These are phyloP conservation scores for Drosophila takahashii DNA, from an alignment of 1,140 invertebrate genomes.

Conservation along the genomic window DNA sequence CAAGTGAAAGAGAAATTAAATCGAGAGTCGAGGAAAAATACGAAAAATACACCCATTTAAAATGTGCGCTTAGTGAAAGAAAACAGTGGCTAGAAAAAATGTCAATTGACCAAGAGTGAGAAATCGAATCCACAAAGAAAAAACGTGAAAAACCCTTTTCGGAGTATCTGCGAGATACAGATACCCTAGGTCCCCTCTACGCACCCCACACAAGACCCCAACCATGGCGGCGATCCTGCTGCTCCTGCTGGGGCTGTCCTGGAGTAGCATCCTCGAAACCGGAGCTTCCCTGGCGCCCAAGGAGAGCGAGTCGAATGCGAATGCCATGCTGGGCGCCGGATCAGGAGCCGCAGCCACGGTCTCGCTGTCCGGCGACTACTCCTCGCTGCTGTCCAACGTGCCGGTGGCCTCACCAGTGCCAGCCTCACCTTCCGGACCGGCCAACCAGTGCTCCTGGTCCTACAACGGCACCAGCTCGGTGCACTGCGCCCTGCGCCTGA, in stretches of 20 bases:
- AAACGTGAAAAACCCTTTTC: constrained; percentile 17
- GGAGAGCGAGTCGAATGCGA: constrained; percentile 49
- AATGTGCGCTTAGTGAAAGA: constrained; percentile 52
- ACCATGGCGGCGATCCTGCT: constrained; percentile 28
- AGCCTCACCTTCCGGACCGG: constrained; percentile 38
- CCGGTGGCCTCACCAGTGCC: constrained; percentile 14
- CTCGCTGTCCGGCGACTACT: constrained; percentile 64
- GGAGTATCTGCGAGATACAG: constrained; percentile 9
- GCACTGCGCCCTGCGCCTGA: constrained; percentile 89
- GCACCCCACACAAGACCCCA: constrained; percentile 2
- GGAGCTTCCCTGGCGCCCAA: constrained; percentile 39
- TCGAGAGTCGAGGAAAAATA: constrained; percentile 1
- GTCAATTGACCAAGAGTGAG: constrained; percentile 59
- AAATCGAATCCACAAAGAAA: constrained; percentile 21
- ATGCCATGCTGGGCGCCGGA: constrained; percentile 63
- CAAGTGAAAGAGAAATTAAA: constrained; percentile 48
- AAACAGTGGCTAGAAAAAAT: constrained; percentile 45
- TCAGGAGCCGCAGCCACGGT: constrained; percentile 55
- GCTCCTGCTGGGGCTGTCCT: constrained; percentile 34
- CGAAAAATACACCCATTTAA: constrained; percentile 30
- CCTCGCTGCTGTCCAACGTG: constrained; percentile 40
- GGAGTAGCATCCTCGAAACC: neutral
- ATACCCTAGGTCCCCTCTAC: constrained; percentile 4
- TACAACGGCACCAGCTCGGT: constrained; percentile 88
- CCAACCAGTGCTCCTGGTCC: constrained; percentile 87